Evolutionary conservation across 2,888 invertebrate species (phyloP).

Genomic region (Drosophila fulvimacula): DNA sequence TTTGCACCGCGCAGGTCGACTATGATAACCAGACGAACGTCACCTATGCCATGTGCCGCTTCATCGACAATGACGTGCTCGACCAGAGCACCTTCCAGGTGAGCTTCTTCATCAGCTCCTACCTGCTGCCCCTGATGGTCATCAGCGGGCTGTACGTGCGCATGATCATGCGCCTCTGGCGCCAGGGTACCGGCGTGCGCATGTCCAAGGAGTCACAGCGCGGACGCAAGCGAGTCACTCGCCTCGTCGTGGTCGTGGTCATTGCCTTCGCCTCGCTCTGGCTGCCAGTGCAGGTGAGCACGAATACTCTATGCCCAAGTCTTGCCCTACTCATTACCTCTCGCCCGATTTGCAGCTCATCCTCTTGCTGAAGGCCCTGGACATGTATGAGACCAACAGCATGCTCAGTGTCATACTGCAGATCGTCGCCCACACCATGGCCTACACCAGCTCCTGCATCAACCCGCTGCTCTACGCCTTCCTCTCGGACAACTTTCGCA

Average conservation of each 20-base stretch:
- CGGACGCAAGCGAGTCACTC: slow-evolving; percentile 94
- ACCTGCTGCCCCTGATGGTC: slow-evolving; percentile 93
- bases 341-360: slow-evolving; percentile 88
- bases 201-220: slow-evolving; percentile 91
- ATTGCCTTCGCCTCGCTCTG: slow-evolving; percentile 97
- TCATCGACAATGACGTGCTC: slow-evolving; percentile 86
- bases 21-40: slow-evolving; percentile 83
- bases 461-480: slow-evolving; percentile 98
- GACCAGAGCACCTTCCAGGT: slow-evolving; percentile 86
- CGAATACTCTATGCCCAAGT: no score
- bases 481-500: slow-evolving; percentile 96
- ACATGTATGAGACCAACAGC: slow-evolving; percentile 85
- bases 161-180: slow-evolving; percentile 95
- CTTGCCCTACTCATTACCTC: not conserved
- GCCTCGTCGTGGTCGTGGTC: slow-evolving; percentile 95
- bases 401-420: slow-evolving; percentile 88
- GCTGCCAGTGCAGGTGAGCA: slow-evolving; percentile 94
- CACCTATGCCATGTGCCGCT: slow-evolving; percentile 84
- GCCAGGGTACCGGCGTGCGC: slow-evolving; percentile 90
- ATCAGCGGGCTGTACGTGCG: slow-evolving; percentile 94
- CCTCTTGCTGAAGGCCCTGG: slow-evolving; percentile 90
- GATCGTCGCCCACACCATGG: slow-evolving; percentile 91
- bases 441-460: slow-evolving; percentile 97
- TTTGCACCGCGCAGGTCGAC: slow-evolving; percentile 66
- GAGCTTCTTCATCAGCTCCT: slow-evolving; percentile 93